A percentile compares a stretch with the other conserved stretches of the same genome.
These are phyloP conservation scores for Eupithecia vulgata DNA, from an alignment of 2,888 invertebrate species.

Conservation along the genomic window DNA sequence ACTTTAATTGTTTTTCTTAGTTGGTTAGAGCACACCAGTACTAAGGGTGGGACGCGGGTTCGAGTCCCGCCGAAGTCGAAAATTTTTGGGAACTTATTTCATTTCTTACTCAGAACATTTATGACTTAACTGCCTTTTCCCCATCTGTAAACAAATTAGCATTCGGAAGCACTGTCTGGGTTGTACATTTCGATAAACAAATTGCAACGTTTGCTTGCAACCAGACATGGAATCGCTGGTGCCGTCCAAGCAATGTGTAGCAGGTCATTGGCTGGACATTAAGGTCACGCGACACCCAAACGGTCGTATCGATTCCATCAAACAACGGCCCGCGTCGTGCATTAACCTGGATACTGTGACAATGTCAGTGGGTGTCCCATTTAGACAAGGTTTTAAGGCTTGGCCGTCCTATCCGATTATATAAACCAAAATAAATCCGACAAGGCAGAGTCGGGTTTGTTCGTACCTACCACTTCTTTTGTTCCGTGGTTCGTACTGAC, in stretches of 20 bases:
- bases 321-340: conserved; percentile 29
- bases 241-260: conserved; percentile 29
- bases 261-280: conserved; percentile 42
- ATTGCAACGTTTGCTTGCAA: conserved; percentile 18
- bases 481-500: background rate
- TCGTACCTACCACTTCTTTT: background rate
- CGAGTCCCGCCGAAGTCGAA: too few relatives aligned
- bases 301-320: conserved; percentile 39
- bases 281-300: conserved; percentile 38
- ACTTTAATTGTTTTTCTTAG: too few relatives aligned
- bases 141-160: background rate
- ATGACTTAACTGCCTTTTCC: background rate
- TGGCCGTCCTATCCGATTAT: background rate
- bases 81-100: too few relatives aligned
- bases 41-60: too few relatives aligned
- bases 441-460: background rate
- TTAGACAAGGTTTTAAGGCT: conserved; percentile 22
- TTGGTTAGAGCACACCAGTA: too few relatives aligned
- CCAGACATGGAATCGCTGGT: conserved; percentile 16
- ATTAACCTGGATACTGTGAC: conserved; percentile 37
- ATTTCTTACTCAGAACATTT: background rate
- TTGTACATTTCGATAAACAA: conserved; percentile 13
- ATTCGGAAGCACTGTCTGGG: background rate
- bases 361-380: conserved; percentile 19
- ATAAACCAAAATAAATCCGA: background rate